Base-by-base conservation (phyloP, 2,797 vertebrate genomes). In the Phalanger gymnotis region DNA sequence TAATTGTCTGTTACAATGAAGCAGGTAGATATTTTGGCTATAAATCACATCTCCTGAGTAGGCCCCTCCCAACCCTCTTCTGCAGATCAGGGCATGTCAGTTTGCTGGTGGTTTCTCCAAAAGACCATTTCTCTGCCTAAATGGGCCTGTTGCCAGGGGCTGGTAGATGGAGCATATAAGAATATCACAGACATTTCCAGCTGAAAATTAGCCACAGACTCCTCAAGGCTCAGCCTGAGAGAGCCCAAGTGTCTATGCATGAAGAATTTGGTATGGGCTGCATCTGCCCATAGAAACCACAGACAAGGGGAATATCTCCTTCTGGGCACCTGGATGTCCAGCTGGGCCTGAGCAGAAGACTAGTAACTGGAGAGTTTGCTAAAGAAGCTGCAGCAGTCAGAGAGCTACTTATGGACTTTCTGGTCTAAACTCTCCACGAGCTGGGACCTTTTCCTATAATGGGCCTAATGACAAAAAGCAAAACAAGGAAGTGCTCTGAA, bases 261-360 rank as follows among this genome's bases (percentile, higher is more conserved):
- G 66, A 92, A 92, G 95, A 16, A 93, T 97, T 95, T 92, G 95
- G 91, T 94, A 97, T 96, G 93, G 95, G 96, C 87, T 28, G 66
- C 97, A 94, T 66, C 91, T 58, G 87, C 94, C 1, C 81, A 58
- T 94, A 90, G 94, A 95, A 95, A 90, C 51, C 93, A 90, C 91
- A 95, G 94, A 96, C 96, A 57, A n/a, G 91, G 91, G 12, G 96
- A 97, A 87, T 96, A 96, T 93, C 97, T 95, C 94, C 61, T 98
- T 98, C 96, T 97, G 96, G 97, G 94, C 95, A 97, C 97, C 97
- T 98, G 97, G 97, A 96, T 94, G 1, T 89, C 92, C 97, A 96
- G 95, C 94, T 96, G 22, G 0, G 53, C 90, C 53, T 94, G 0
- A 92, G 89, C 91, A 96, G 89, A 96, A 47, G 66, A n/a, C 95